These are phyloP conservation scores for Enteromius trimaculatus DNA, from an alignment of 2,797 vertebrate species.

Conservation along the genomic window DNA sequence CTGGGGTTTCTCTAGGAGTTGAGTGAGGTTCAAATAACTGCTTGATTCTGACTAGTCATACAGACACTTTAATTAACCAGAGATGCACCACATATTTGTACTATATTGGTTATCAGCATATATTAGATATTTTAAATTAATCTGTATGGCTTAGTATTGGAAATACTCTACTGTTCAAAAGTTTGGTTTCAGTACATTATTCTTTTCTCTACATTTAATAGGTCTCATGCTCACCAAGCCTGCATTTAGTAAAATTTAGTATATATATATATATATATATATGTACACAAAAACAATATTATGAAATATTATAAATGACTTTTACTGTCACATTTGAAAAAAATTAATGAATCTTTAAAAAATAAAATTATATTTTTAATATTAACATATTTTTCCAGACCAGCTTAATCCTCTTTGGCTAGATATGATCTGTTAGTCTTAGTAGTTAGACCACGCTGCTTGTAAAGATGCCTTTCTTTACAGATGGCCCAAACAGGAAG, in stretches of 20 bases:
- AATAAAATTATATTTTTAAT: neutral
- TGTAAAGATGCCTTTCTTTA: slow-evolving; percentile 25
- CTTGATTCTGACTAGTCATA: neutral
- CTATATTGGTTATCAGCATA: neutral
- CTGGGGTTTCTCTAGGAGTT: neutral
- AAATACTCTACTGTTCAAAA: neutral
- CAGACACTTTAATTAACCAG: neutral
- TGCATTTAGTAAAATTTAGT: neutral
- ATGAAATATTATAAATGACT: neutral
- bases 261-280: too few relatives aligned
- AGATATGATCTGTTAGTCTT: neutral
- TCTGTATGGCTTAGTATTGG: neutral
- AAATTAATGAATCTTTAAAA: too few relatives aligned
- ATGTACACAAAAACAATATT: neutral
- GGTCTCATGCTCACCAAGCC: neutral
- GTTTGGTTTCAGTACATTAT: neutral
- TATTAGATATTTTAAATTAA: neutral
- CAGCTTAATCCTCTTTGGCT: neutral
- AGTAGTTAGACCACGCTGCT: neutral
- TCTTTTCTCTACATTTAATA: too few relatives aligned
- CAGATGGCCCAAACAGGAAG: slow-evolving; percentile 10
- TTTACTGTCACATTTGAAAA: neutral
- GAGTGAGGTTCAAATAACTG: neutral
- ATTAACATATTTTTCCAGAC: too few relatives aligned
- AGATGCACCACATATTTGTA: neutral